Evolutionary conservation across 2,888 invertebrate species (phyloP), one percentile per base, ranked within the genome.

Genomic region (Dryomyza anilis): DNA sequence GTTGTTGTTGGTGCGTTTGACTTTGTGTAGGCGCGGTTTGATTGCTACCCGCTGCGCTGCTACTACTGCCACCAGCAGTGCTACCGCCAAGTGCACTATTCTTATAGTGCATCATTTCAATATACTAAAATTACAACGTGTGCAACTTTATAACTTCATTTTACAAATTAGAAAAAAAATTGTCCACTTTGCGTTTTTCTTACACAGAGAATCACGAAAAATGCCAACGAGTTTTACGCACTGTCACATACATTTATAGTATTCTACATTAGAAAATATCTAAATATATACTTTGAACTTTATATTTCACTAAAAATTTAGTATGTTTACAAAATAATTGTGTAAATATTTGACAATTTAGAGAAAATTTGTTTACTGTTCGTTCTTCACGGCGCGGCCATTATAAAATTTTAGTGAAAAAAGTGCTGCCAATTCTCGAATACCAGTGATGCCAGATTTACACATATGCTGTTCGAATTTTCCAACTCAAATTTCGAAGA

Each of bases 21-120:
- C 46, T 25, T 48, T 67, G 67, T 19, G 66, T 65, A 57, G 67
- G 63, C 16, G 67, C 43, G 53, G 72, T 66, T 67, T 68, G 67
- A 60, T 65, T 67, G 61, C 61, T 52, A 12, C 39, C 36, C 23
- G 19, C 19, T 10, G 69, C 64, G 62, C 65, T 69, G 61, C 65
- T 69, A 67, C 53, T 67, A 46, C 68, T 66, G 43, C 67, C 60
- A 29, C 69, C 55, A 30, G 27, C 69, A 21, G 61, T 61, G 2
- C 61, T 59, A 45, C 68, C 70, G 10, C 69, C 66, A 52, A 67
- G 66, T n/a, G 66, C 56, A 60, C 68, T 59, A 68, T 75, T 79
- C 70, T 79, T 79, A 70, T 77, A 79, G 61, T 79, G 79, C 62
- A 79, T 71, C 79, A 79, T 79, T 67, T 65, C 29, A 46, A 14